Percentiles rank a stretch among this genome's conserved stretches.
phyloP scores from a whole-genome alignment of 2,113 vertebrate species.

The Neopipo cinnamomea region DNA sequence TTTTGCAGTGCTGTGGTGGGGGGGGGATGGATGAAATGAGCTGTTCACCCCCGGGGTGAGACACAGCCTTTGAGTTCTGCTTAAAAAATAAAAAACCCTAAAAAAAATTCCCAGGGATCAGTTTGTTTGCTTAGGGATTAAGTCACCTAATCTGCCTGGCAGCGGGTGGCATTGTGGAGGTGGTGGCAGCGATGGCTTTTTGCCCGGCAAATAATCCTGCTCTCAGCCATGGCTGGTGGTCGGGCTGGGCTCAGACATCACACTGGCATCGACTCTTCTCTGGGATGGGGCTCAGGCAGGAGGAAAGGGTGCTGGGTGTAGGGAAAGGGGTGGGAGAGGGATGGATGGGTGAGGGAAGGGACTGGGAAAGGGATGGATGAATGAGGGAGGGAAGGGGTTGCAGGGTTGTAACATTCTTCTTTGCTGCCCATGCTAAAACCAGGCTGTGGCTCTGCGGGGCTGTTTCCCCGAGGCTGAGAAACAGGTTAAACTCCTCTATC shows the following conservation, averaged over 20 bases:
- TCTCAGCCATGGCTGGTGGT: not conserved
- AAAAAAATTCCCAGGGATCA: not conserved
- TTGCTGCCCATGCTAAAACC: accelerated
- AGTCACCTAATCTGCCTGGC: not conserved
- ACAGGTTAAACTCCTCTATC: not conserved
- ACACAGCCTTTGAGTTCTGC: not conserved
- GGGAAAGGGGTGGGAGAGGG: not conserved
- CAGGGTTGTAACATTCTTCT: not conserved
- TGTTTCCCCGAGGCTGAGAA: not conserved
- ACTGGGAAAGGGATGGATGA: not conserved
- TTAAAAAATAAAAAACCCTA: not conserved
- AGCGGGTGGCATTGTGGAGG: not conserved
- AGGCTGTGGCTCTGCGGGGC: not conserved
- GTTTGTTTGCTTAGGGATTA: conserved; percentile 23
- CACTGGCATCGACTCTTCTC: not conserved
- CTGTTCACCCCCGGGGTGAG: not conserved
- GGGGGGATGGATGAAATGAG: not conserved
- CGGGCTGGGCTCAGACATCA: not conserved
- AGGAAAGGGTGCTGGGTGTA: not conserved
- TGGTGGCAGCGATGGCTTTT: not conserved
- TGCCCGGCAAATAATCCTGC: not conserved
- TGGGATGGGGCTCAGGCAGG: not conserved
- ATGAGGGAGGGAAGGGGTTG: not conserved
- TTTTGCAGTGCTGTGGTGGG: accelerated
- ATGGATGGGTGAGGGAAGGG: not conserved